These are phyloP conservation scores for Charaxes varanes DNA, from an alignment of 1,140 invertebrate species.

Conservation along the genomic window DNA sequence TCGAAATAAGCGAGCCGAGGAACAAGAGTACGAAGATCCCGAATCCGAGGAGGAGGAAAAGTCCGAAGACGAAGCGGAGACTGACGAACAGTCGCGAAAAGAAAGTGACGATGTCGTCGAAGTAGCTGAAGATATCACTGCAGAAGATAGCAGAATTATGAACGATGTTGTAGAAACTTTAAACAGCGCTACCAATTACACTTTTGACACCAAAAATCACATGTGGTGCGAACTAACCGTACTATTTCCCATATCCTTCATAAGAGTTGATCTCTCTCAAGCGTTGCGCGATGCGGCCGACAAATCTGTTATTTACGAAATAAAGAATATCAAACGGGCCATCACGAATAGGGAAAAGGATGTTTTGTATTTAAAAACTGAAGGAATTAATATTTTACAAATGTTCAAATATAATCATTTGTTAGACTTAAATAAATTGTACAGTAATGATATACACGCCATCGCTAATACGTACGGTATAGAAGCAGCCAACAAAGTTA, in stretches of 20 bases:
- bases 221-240: slow-evolving; percentile 73
- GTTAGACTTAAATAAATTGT: slow-evolving; percentile 90
- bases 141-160: slow-evolving; percentile 43
- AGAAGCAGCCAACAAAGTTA: slow-evolving; percentile 93
- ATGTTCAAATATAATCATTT: slow-evolving; percentile 89
- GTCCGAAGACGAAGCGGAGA: slow-evolving; percentile 57
- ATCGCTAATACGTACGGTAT: slow-evolving; percentile 95
- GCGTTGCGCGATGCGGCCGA: slow-evolving; percentile 84
- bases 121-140: slow-evolving; percentile 36
- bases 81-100: slow-evolving; percentile 35
- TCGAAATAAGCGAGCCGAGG: slow-evolving; percentile 60
- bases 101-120: slow-evolving; percentile 54
- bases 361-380: slow-evolving; percentile 87
- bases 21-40: slow-evolving; percentile 75
- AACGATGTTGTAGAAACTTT: slow-evolving; percentile 57
- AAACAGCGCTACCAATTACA: slow-evolving; percentile 78
- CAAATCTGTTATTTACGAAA: slow-evolving; percentile 86
- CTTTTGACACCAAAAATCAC: slow-evolving; percentile 82
- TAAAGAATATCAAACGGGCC: slow-evolving; percentile 87
- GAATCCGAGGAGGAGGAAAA: slow-evolving; percentile 73
- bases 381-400: slow-evolving; percentile 94
- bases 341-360: slow-evolving; percentile 82
- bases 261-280: slow-evolving; percentile 84
- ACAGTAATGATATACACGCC: slow-evolving; percentile 96
- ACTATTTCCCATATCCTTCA: slow-evolving; percentile 79